phyloP scores from a whole-genome alignment of 2,113 vertebrate genomes.

The Stigmatopora nigra region DNA sequence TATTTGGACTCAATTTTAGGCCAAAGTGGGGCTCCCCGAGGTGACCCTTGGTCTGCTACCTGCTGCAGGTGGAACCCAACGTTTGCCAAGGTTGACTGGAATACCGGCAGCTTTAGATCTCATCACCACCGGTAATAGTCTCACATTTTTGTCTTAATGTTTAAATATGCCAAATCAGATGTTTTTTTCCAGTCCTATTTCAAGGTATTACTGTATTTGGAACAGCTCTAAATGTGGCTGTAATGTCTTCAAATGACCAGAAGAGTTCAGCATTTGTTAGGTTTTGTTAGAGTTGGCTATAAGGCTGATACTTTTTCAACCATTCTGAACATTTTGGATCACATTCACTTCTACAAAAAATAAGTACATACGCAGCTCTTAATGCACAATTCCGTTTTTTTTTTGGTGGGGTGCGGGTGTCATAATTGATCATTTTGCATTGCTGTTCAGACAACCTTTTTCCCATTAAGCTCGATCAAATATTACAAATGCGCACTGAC shows the following conservation, averaged over 20 bases:
- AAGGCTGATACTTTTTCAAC: background rate
- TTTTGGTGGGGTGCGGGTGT: too few relatives aligned
- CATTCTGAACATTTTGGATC: background rate
- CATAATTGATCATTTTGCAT: too few relatives aligned
- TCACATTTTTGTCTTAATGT: background rate
- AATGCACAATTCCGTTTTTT: too few relatives aligned
- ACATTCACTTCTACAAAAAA: background rate
- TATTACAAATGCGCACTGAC: too few relatives aligned
- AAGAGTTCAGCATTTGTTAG: conserved; percentile 49
- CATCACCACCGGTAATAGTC: conserved; percentile 79
- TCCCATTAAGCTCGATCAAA: too few relatives aligned
- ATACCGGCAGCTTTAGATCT: conserved; percentile 81
- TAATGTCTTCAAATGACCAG: conserved; percentile 36
- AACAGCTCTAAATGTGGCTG: background rate
- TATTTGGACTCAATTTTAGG: conserved; percentile 59
- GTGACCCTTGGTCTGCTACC: conserved; percentile 84
- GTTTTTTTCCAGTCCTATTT: too few relatives aligned
- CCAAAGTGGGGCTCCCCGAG: conserved; percentile 81
- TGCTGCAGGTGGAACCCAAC: conserved; percentile 80
- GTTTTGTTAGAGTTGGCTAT: background rate
- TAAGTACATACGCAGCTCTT: too few relatives aligned
- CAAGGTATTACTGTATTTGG: too few relatives aligned
- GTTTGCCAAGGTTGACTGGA: conserved; percentile 84
- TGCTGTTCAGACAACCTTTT: too few relatives aligned
- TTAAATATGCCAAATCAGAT: background rate